phyloP scores from a whole-genome alignment of 2,797 vertebrate species.

The Gobio occitaniae region DNA sequence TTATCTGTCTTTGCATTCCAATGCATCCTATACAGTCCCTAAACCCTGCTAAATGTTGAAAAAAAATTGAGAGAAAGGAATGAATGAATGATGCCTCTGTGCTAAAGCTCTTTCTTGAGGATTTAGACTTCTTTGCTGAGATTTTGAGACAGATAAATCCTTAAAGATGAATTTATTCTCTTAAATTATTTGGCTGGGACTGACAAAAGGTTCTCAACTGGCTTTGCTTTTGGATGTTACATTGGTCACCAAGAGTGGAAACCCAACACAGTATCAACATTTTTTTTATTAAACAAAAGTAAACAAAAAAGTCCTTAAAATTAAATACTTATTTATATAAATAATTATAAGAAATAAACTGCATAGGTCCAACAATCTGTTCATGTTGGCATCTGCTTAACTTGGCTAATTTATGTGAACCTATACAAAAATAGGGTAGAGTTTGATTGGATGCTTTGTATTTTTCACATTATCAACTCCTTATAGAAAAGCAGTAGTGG shows the following conservation, averaged over 20 bases:
- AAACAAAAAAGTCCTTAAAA: neutral
- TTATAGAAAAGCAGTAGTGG: neutral
- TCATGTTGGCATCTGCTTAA: neutral
- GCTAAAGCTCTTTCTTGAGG: constrained; percentile 65
- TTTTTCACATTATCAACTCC: neutral
- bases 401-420: neutral
- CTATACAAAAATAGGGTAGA: neutral
- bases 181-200: constrained; percentile 4
- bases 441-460: neutral
- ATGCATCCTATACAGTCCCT: constrained; percentile 72
- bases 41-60: constrained; percentile 71
- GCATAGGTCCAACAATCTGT: neutral
- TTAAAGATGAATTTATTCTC: constrained; percentile 20
- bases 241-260: neutral
- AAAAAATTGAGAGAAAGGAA: constrained; percentile 65
- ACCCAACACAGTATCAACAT: neutral
- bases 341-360: neutral
- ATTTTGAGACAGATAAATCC: constrained; percentile 24
- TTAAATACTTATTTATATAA: neutral
- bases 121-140: constrained; percentile 55
- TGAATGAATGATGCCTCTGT: constrained; percentile 74
- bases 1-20: constrained; percentile 76
- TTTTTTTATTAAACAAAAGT: neutral
- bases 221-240: neutral
- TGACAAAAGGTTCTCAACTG: neutral